Conservation (phyloP, 2,888 invertebrate species). For the Drosophila pseudotakahashii region DNA sequence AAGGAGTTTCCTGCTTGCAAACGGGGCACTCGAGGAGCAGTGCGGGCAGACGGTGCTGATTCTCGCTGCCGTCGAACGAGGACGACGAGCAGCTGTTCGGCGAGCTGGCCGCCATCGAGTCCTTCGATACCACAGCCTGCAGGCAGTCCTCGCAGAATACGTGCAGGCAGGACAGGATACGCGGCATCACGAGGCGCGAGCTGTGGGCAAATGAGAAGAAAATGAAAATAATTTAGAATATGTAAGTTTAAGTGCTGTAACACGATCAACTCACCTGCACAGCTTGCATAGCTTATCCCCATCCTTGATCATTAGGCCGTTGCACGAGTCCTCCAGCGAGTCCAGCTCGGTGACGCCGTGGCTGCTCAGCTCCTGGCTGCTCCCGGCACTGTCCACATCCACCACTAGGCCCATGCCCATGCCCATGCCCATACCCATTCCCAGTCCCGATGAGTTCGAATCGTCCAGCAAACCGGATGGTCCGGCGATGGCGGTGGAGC, state of each 20-base stretch:
- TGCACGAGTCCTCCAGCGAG: constrained; percentile 83
- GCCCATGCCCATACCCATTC: too few relatives aligned
- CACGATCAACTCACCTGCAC: constrained; percentile 85
- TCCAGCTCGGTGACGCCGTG: constrained; percentile 81
- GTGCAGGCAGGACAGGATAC: constrained; percentile 96
- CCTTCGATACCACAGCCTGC: constrained; percentile 89
- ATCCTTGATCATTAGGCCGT: constrained; percentile 72
- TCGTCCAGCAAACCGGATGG: constrained; percentile 43
- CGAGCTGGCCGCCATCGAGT: constrained; percentile 85
- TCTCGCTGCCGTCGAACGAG: constrained; percentile 74
- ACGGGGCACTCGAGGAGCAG: constrained; percentile 88
- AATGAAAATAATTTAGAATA: not conserved
- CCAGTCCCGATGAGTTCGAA: constrained; percentile 40
- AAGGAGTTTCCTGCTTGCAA: constrained; percentile 94
- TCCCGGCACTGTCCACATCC: constrained; percentile 67
- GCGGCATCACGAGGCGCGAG: constrained; percentile 91
- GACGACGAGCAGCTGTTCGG: constrained; percentile 83
- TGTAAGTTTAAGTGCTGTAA: too few relatives aligned
- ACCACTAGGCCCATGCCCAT: constrained; percentile 57
- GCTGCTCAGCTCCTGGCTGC: constrained; percentile 67
- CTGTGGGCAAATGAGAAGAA: constrained; percentile 79
- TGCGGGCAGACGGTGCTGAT: constrained; percentile 52
- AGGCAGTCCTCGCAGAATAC: constrained; percentile 97
- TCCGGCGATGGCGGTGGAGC: constrained; percentile 36
- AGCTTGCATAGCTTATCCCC: constrained; percentile 87